These are phyloP conservation scores for Spisula solida DNA, from an alignment of 2,888 invertebrate genomes.

Conservation along the genomic window DNA sequence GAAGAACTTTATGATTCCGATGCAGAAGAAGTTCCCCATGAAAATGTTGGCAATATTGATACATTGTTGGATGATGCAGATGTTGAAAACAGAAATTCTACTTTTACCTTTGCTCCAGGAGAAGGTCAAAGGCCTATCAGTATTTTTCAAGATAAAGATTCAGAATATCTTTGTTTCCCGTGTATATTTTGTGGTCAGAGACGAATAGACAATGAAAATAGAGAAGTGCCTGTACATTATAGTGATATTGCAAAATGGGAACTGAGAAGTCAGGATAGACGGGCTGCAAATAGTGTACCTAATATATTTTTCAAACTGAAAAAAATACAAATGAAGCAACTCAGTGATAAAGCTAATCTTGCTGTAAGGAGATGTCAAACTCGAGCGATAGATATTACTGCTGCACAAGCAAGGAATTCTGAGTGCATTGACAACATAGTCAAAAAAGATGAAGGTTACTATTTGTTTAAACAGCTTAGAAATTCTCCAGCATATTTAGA, in stretches of 20 bases:
- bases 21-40: slow-evolving; percentile 46
- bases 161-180: slow-evolving; percentile 64
- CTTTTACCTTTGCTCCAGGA: slow-evolving; percentile 66
- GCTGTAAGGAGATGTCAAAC: slow-evolving; percentile 61
- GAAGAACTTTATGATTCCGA: slow-evolving; percentile 46
- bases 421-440: slow-evolving; percentile 50
- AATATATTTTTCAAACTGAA: slow-evolving; percentile 65
- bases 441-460: slow-evolving; percentile 83
- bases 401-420: slow-evolving; percentile 43
- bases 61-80: slow-evolving; percentile 59
- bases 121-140: slow-evolving; percentile 68
- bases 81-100: slow-evolving; percentile 44
- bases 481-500: slow-evolving; percentile 59
- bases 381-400: slow-evolving; percentile 46
- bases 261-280: slow-evolving; percentile 52
- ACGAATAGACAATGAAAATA: slow-evolving; percentile 43
- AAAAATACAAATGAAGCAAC: slow-evolving; percentile 57
- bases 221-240: slow-evolving; percentile 55
- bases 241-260: slow-evolving; percentile 66
- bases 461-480: slow-evolving; percentile 74
- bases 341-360: slow-evolving; percentile 64
- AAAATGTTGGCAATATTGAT: slow-evolving; percentile 61
- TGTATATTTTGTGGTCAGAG: slow-evolving; percentile 67
- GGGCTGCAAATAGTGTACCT: slow-evolving; percentile 58
- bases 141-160: slow-evolving; percentile 62